Conservation (phyloP, 2,888 invertebrate genomes). For the Clanis bilineata region DNA sequence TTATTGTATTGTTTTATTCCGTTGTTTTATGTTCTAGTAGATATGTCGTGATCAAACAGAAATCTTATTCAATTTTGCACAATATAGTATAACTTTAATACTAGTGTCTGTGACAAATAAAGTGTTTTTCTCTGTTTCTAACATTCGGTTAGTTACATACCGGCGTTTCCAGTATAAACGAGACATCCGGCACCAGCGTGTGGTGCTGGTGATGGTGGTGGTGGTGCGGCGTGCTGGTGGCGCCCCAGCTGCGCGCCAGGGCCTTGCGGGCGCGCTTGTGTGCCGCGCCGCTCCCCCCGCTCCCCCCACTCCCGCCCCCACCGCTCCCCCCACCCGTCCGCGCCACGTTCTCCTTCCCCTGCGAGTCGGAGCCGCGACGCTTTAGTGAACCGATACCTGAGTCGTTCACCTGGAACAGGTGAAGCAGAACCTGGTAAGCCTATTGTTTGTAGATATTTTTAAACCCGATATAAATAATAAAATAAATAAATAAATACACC, state of each 20-base stretch:
- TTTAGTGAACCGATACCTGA: constrained; percentile 72
- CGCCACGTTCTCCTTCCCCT: constrained; percentile 87
- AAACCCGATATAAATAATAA: too few relatives aligned
- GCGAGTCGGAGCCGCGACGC: constrained; percentile 45
- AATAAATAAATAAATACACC: too few relatives aligned
- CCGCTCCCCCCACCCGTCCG: constrained; percentile 38
- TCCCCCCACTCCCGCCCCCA: background rate
- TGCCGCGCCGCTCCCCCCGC: background rate
- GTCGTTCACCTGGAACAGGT: constrained; percentile 57
- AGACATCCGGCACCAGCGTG: constrained; percentile 82
- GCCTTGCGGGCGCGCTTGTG: constrained; percentile 91
- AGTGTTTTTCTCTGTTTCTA: background rate
- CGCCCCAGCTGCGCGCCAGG: constrained; percentile 87
- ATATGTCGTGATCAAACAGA: too few relatives aligned
- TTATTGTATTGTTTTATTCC: too few relatives aligned
- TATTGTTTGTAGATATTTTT: too few relatives aligned
- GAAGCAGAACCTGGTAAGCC: too few relatives aligned
- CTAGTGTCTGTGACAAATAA: too few relatives aligned
- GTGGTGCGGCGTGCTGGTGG: constrained; percentile 69
- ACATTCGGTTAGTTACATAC: constrained; percentile 66
- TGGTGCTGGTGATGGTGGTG: constrained; percentile 22
- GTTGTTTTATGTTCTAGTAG: too few relatives aligned
- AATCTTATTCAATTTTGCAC: too few relatives aligned
- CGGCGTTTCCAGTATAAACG: constrained; percentile 89
- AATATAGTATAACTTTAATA: too few relatives aligned